Base-by-base conservation (phyloP, 2,113 vertebrate genomes). In the Calypte anna region DNA sequence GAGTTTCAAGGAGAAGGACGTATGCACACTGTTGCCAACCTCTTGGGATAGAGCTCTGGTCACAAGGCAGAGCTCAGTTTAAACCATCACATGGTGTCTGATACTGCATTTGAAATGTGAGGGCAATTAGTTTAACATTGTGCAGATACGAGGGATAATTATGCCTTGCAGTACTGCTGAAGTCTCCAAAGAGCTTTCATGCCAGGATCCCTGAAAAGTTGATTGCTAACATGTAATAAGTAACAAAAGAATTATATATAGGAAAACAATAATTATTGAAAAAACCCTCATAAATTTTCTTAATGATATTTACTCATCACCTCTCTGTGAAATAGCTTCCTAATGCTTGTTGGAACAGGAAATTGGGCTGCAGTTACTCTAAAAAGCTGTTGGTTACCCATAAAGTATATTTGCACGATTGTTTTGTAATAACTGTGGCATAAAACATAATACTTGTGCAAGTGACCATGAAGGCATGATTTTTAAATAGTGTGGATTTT, bases 131-230 rank as follows among this genome's bases (percentile, higher is more conserved):
- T 90, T 89, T 92, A 97, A 97, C 90, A 77, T 38, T 94, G 73
- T 93, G 88, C 92, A 97, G 97, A 93, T 95, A 93, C 64, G 51
- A 90, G 79, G 89, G 58, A 77, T 96, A 97, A 97, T 97, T 97
- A 96, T 53, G 66, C 87, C 82, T 95, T 86, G 83, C 72, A 87
- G 76, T 80, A 80, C 54, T 73, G 72, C 64, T 91, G 88, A 88
- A 93, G 67, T 81, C 86, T 92, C 91, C 58, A 14, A 91, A 90
- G 88, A 72, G 44, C 38, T 93, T 88, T 87, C 82, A 68, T 91
- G 77, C 57, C 57, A 88, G 61, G 54, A 76, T 86, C 66, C 63
- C 55, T 92, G 93, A 84, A 92, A 94, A 85, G n/a, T 83, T 95
- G 82, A 91, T 93, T 96, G 61, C 63, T 94, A 82, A 79, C 78